Evolutionary conservation across 1,140 invertebrate genomes (phyloP).

Genomic region (Drosophila bipectinata): DNA sequence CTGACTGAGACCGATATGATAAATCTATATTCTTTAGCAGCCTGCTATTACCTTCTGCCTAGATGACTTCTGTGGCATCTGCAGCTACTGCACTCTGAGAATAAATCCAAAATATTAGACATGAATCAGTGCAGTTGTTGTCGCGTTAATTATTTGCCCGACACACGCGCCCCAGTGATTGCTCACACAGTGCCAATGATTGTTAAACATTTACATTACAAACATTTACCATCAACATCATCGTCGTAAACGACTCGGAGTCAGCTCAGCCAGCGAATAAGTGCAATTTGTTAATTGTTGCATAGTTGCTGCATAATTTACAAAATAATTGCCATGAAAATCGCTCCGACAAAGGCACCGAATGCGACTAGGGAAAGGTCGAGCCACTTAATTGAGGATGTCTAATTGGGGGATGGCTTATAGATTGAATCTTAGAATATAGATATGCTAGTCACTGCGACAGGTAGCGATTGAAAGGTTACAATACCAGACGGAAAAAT

Average conservation of each 20-base stretch:
- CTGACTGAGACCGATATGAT: not conserved
- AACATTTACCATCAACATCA: conserved; percentile 52
- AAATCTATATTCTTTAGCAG: not conserved
- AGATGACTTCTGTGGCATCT: not conserved
- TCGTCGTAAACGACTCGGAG: conserved; percentile 38
- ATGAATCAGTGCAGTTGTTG: conserved; percentile 62
- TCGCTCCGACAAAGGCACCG: conserved; percentile 68
- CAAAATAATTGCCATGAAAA: conserved; percentile 71
- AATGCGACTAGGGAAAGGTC: conserved; percentile 65
- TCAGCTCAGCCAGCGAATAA: conserved; percentile 41
- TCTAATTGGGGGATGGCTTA: conserved; percentile 56
- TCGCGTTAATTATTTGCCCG: conserved; percentile 61
- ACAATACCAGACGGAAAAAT: conserved; percentile 13
- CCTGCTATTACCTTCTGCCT: too few relatives aligned
- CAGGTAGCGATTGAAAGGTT: conserved; percentile 35
- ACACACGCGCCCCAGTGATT: conserved; percentile 76
- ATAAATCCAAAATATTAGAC: conserved; percentile 22
- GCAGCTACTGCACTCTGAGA: conserved; percentile 6
- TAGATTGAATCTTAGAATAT: conserved; percentile 27
- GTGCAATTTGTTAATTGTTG: conserved; percentile 78
- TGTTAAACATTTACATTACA: conserved; percentile 70
- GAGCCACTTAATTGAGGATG: conserved; percentile 73
- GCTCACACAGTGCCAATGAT: conserved; percentile 69
- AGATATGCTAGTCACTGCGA: conserved; percentile 10
- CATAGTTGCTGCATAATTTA: conserved; percentile 72